phyloP scores from a whole-genome alignment of 2,797 vertebrate species.

The Acanthopagrus latus region DNA sequence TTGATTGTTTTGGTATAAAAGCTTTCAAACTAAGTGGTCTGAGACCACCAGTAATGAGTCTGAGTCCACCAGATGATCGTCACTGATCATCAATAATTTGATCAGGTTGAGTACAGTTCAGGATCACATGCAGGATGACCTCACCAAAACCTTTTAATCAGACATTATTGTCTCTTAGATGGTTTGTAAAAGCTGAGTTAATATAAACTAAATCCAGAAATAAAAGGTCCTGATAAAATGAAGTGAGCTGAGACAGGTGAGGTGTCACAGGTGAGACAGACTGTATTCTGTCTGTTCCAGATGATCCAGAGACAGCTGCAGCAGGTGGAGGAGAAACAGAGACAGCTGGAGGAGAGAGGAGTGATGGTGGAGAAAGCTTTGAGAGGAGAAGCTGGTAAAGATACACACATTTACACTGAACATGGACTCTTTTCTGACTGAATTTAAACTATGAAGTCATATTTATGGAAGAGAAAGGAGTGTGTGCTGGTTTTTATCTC shows the following conservation, averaged over 20 bases:
- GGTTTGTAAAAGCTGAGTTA: no score
- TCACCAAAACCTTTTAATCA: background rate
- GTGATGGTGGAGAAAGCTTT: slow-evolving; percentile 95
- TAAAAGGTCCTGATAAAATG: no score
- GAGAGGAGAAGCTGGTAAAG: slow-evolving; percentile 94
- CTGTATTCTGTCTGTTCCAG: slow-evolving; percentile 70
- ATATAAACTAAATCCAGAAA: no score
- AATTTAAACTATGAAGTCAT: no score
- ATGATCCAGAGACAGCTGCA: slow-evolving; percentile 96
- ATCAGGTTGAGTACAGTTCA: no score
- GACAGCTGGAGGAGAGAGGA: slow-evolving; percentile 93
- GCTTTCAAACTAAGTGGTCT: no score
- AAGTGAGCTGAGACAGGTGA: background rate
- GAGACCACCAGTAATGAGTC: no score
- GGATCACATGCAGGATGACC: background rate
- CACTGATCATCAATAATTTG: no score
- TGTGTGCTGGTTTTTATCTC: background rate
- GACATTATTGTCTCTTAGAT: background rate
- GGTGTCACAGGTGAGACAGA: background rate
- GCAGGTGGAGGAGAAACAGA: slow-evolving; percentile 96
- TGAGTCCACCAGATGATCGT: no score
- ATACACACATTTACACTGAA: background rate
- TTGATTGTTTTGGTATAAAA: no score
- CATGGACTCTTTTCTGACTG: no score
- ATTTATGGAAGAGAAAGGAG: background rate